phyloP scores from a whole-genome alignment of 1,140 invertebrate species.

The Calosoma granatense region DNA sequence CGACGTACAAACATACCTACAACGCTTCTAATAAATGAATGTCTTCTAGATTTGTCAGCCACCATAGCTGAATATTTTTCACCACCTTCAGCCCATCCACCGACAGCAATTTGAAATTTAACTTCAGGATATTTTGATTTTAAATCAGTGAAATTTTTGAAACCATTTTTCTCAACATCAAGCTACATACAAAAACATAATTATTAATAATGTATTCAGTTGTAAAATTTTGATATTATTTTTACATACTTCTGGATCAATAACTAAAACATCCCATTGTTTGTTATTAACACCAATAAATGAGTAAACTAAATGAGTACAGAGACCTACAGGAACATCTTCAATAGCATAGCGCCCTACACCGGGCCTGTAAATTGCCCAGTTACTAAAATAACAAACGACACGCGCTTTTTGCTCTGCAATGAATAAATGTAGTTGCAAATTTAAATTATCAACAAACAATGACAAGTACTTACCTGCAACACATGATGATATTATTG shows the following conservation, averaged over 20 bases:
- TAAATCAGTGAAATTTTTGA: conserved; percentile 69
- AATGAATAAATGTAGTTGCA: neutral
- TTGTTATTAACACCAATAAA: conserved; percentile 77
- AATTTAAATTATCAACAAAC: neutral
- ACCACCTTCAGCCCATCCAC: conserved; percentile 81
- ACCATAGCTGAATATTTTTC: conserved; percentile 76
- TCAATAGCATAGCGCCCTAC: conserved; percentile 70
- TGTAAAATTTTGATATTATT: conserved; percentile 5
- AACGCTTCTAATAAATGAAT: conserved; percentile 63
- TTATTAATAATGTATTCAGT: neutral
- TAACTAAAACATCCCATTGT: conserved; percentile 63
- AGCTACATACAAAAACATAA: conserved; percentile 37
- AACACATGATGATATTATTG: neutral
- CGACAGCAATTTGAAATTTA: conserved; percentile 71
- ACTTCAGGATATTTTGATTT: conserved; percentile 59
- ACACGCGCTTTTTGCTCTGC: conserved; percentile 40
- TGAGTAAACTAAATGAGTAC: conserved; percentile 84
- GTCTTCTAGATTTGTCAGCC: conserved; percentile 50
- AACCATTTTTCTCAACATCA: conserved; percentile 66
- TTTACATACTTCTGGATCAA: conserved; percentile 60
- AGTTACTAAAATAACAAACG: conserved; percentile 85
- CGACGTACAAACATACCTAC: conserved; percentile 47
- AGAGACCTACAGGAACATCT: conserved; percentile 70
- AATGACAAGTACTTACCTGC: neutral
- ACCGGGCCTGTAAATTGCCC: conserved; percentile 79